Evolutionary conservation across 2,888 invertebrate species (phyloP).

Genomic region (Nephrotoma appendiculata): DNA sequence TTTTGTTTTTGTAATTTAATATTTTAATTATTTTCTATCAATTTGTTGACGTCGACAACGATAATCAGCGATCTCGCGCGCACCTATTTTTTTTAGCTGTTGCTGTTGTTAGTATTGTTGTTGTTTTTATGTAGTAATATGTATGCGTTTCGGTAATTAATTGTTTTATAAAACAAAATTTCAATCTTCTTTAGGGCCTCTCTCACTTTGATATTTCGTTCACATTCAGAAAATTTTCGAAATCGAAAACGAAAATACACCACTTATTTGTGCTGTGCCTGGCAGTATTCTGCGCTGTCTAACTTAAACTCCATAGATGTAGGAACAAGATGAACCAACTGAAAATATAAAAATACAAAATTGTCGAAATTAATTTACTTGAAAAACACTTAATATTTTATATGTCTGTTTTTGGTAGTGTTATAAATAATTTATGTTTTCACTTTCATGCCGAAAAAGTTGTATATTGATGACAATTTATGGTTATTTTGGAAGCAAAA

Average conservation of each 20-base stretch:
- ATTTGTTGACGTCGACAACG: neutral
- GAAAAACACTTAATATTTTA: neutral
- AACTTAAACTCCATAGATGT: slow-evolving; percentile 97
- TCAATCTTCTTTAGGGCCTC: neutral
- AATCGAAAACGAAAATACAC: slow-evolving; percentile 9
- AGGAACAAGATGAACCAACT: slow-evolving; percentile 80
- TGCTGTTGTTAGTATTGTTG: neutral
- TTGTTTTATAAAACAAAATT: neutral
- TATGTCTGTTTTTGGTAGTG: neutral
- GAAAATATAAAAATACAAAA: slow-evolving; percentile 29
- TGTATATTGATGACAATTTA: neutral
- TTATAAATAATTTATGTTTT: neutral
- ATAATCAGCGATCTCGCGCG: neutral
- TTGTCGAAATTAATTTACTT: neutral
- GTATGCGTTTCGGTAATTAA: neutral
- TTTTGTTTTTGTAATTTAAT: neutral
- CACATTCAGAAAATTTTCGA: neutral
- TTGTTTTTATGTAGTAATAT: neutral
- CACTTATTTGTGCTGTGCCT: slow-evolving; percentile 93
- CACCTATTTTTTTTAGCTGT: neutral
- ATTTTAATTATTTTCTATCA: neutral
- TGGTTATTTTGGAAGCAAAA: neutral
- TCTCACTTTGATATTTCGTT: neutral
- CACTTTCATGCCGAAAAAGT: neutral
- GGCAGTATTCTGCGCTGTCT: slow-evolving; percentile 97